These are phyloP conservation scores for Hypomecis atomaria DNA, from an alignment of 2,888 invertebrate genomes.

Conservation along the genomic window DNA sequence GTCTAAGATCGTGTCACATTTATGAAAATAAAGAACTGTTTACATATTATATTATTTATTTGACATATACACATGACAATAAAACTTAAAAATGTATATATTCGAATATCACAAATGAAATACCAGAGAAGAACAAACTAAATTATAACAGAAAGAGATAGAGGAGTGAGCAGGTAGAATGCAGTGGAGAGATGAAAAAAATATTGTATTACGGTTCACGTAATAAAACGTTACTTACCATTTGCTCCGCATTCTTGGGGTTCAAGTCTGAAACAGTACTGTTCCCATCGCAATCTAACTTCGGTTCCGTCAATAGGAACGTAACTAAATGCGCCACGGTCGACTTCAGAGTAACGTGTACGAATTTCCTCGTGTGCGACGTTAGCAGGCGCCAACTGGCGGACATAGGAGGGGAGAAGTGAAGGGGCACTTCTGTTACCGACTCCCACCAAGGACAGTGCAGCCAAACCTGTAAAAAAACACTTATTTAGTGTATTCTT, in stretches of 20 bases:
- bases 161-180: too few relatives aligned
- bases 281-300: constrained; percentile 84
- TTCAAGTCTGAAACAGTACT: constrained; percentile 88
- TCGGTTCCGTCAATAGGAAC: constrained; percentile 76
- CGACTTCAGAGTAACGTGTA: constrained; percentile 91
- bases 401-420: constrained; percentile 93
- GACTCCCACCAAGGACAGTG: constrained; percentile 92
- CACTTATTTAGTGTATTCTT: not conserved
- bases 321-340: constrained; percentile 85
- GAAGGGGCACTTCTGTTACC: constrained; percentile 89
- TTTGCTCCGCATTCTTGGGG: constrained; percentile 84
- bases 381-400: constrained; percentile 93
- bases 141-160: too few relatives aligned
- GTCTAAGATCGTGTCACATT: too few relatives aligned
- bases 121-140: too few relatives aligned
- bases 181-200: too few relatives aligned
- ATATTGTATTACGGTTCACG: too few relatives aligned
- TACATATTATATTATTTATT: too few relatives aligned
- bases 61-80: too few relatives aligned
- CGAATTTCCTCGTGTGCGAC: constrained; percentile 92
- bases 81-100: too few relatives aligned
- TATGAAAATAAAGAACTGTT: too few relatives aligned
- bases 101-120: too few relatives aligned
- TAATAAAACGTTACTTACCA: constrained; percentile 69
- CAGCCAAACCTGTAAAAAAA: constrained; percentile 85